Base-by-base conservation (phyloP, 2,113 vertebrate species). In the Silurus glanis region DNA sequence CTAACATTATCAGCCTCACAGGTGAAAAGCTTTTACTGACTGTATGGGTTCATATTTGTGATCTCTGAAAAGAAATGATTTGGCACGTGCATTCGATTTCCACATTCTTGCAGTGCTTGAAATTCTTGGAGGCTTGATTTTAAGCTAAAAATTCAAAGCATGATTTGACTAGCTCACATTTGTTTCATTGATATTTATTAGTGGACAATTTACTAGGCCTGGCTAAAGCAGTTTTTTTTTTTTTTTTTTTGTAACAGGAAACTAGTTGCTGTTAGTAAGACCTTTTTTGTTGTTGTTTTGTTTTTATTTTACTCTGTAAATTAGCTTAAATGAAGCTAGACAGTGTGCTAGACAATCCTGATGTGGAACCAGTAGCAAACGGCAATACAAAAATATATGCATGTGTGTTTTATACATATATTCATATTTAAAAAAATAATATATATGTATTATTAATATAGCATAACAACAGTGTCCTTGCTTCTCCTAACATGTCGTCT, bases 1-100 rank as follows among this genome's bases (percentile, higher is more conserved):
- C 94, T 97, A 80, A 94, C 95, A 0, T 93, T 99, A 82, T 93
- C 97, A 0, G 94, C 96, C 0, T 95, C 96, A 0, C 92, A 96
- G 94, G 98, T 97, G 61, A 90, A 94, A n/a, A 5, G 17, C 25
- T 71, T 7, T 79, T 37, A 28, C 17, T 78, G 49, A 9, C 53
- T 58, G 6, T 8, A 23, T 55, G 23, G 16, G 21, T 25, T 13
- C 17, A 3, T 9, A 0, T 51, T 14, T 28, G 51, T 8, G 37
- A 17, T 78, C 16, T 56, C 28, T 56, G 0, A 7, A 78, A 3
- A 21, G 8, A 21, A 58, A 2, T 58, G 25, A 37, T n/a, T 25
- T 19, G 37, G 37, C 37, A 37, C 37, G n/a, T 28, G 8, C 2
- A 28, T 58, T 4, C 25, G 7, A 28, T 58, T 58, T 58, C 55